phyloP scores from a whole-genome alignment of 2,797 vertebrate species.

The Hypotaenidia philippensis region DNA sequence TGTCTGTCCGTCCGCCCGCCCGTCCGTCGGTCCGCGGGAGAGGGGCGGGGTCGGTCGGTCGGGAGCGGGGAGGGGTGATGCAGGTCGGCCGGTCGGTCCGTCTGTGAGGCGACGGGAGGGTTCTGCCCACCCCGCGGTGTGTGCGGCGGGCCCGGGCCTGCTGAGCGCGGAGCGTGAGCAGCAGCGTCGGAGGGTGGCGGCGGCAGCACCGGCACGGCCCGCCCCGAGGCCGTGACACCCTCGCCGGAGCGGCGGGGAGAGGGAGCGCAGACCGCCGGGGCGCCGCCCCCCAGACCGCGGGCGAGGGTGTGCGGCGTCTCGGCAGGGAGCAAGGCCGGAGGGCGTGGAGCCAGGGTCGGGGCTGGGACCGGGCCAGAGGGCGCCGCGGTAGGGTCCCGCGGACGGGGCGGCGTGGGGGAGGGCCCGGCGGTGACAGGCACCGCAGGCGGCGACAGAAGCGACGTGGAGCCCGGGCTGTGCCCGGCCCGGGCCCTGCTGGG shows the following conservation, averaged over 20 bases:
- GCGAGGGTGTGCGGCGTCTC: too few species aligned
- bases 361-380: background rate
- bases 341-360: background rate
- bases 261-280: background rate
- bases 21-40: background rate
- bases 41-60: background rate
- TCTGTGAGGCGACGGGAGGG: too few species aligned
- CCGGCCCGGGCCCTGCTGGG: rapidly evolving
- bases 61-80: too few species aligned
- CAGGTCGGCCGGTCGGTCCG: background rate
- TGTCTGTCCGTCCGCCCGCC: background rate
- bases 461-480: background rate
- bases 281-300: background rate
- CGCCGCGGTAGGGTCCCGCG: background rate
- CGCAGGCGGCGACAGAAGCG: background rate
- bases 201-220: background rate
- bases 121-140: background rate
- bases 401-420: background rate
- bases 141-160: background rate
- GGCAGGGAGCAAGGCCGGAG: background rate
- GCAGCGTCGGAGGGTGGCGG: background rate
- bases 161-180: background rate
- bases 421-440: background rate
- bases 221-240: background rate
- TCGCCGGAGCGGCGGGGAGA: background rate